Evolutionary conservation across 2,888 invertebrate species (phyloP).

Genomic region (Pandemis corylana): DNA sequence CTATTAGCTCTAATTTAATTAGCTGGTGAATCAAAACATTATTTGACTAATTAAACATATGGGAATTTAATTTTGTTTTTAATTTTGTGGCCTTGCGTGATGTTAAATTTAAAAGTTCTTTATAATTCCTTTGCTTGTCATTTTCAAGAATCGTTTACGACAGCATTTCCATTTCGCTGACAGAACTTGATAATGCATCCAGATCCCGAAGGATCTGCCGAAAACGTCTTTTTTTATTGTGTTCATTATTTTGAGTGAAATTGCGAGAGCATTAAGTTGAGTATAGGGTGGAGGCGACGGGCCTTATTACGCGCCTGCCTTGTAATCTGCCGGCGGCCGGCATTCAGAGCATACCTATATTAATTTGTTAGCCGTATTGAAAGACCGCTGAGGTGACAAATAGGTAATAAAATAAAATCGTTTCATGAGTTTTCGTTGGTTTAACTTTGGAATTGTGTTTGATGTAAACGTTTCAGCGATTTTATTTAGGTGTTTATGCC

Average conservation of each 20-base stretch:
- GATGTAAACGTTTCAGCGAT: too few species aligned
- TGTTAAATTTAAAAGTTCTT: too few species aligned
- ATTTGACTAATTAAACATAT: too few species aligned
- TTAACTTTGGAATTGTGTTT: background rate
- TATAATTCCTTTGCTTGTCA: background rate
- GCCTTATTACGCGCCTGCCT: conserved; percentile 73
- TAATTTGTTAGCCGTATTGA: conserved; percentile 70
- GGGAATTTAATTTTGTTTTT: too few species aligned
- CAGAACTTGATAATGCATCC: conserved; percentile 27
- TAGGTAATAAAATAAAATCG: conserved; percentile 20
- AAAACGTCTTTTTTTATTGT: conserved; percentile 78
- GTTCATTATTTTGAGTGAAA: conserved; percentile 83
- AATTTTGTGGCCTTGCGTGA: too few species aligned
- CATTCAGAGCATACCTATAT: conserved; percentile 65
- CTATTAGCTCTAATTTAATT: too few species aligned
- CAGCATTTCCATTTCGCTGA: conserved; percentile 15
- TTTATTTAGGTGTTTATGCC: background rate
- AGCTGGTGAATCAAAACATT: too few species aligned
- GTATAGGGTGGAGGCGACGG: conserved; percentile 81
- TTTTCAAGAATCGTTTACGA: background rate
- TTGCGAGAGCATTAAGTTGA: conserved; percentile 85
- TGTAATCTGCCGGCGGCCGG: conserved; percentile 76
- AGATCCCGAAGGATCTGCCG: conserved; percentile 65
- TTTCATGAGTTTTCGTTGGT: background rate
- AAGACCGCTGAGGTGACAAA: conserved; percentile 37